phyloP scores from a whole-genome alignment of 2,113 vertebrate genomes.

The Dissostichus mawsoni region DNA sequence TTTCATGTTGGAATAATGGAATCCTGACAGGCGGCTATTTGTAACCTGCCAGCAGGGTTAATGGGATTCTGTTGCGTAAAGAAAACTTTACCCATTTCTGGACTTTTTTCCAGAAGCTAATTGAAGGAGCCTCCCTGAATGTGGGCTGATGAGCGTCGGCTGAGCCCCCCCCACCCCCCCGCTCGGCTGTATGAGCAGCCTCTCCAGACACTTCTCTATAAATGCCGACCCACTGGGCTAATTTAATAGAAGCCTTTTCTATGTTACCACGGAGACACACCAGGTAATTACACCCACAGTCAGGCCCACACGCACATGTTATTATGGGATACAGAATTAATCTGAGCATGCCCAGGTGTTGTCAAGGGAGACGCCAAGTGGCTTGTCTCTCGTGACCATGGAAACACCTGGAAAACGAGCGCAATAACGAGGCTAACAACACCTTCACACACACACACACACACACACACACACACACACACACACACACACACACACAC shows the following conservation, averaged over 20 bases:
- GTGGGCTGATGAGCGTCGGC: constrained; percentile 36
- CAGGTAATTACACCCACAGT: constrained; percentile 74
- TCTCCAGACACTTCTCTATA: constrained; percentile 64
- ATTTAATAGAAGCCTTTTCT: constrained; percentile 77
- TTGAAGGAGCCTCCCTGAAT: constrained; percentile 2
- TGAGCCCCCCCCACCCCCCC: constrained; percentile 14
- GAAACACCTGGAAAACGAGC: constrained; percentile 44
- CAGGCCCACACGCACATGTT: constrained; percentile 49
- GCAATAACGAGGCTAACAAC: constrained; percentile 44
- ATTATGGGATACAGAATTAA: constrained; percentile 70
- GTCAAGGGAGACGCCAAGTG: constrained; percentile 59
- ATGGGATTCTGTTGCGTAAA: background rate
- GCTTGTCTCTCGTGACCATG: constrained; percentile 39
- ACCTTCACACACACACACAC: no score
- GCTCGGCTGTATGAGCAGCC: constrained; percentile 53
- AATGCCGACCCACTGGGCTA: constrained; percentile 76
- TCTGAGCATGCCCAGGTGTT: constrained; percentile 61
- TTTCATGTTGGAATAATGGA: background rate
- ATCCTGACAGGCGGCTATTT: background rate
- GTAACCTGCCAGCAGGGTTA: background rate
- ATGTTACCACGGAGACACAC: constrained; percentile 71
- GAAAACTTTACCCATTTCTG: constrained; percentile 14
- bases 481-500: constrained; percentile 9
- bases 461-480: background rate
- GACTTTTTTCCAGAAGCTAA: constrained; percentile 9